Conservation (phyloP, 2,113 vertebrate species). For the Pelusios castaneus region DNA sequence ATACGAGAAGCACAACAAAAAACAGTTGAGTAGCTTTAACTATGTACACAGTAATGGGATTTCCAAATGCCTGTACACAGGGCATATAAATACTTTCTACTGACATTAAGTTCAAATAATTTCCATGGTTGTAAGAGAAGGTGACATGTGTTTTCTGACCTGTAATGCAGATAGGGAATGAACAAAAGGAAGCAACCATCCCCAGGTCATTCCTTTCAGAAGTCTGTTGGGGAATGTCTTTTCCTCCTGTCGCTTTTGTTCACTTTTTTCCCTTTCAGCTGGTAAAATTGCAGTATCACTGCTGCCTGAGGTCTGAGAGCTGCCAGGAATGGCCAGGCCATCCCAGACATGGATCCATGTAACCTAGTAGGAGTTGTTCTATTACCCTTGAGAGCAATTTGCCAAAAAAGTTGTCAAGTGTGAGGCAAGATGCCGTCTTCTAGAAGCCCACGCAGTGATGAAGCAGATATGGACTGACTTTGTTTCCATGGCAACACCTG, state of each 20-base stretch:
- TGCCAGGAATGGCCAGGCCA: neutral
- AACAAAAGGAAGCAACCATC: neutral
- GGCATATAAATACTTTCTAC: neutral
- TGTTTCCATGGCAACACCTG: neutral
- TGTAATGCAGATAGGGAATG: neutral
- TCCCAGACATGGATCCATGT: neutral
- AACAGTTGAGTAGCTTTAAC: neutral
- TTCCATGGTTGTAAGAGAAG: neutral
- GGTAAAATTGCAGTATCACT: neutral
- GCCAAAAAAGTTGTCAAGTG: neutral
- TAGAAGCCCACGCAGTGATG: neutral
- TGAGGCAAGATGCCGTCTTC: neutral
- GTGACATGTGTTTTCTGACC: neutral
- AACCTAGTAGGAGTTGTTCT: neutral
- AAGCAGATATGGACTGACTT: neutral
- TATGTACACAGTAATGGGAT: neutral
- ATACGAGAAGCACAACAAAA: neutral
- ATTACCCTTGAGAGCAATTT: neutral
- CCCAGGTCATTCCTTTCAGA: neutral
- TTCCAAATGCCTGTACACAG: neutral
- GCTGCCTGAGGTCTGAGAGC: rapidly evolving
- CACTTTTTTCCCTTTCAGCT: neutral
- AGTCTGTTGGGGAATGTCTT: neutral
- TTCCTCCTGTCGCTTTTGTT: rapidly evolving
- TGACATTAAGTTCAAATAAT: neutral